phyloP scores from a whole-genome alignment of 2,113 vertebrate genomes.

The Psittacus erithacus region DNA sequence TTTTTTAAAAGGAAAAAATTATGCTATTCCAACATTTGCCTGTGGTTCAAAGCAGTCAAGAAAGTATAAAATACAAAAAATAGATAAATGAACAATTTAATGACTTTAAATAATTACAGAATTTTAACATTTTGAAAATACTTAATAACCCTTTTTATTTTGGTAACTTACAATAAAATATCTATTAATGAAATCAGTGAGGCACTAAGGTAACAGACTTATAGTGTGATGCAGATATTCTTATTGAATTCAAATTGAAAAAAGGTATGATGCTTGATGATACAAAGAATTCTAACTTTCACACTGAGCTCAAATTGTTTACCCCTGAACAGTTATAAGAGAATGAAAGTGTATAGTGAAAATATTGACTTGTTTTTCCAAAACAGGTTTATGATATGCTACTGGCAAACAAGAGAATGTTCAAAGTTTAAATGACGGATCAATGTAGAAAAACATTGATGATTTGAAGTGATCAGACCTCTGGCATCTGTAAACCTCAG shows the following conservation, averaged over 20 bases:
- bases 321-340: not conserved
- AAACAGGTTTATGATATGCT: not conserved
- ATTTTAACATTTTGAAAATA: not conserved
- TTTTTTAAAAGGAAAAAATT: not conserved
- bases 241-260: not conserved
- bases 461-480: not conserved
- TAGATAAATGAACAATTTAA: not conserved
- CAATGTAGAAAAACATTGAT: not conserved
- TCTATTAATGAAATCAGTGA: not conserved
- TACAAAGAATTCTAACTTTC: not conserved
- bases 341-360: not conserved
- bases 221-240: not conserved
- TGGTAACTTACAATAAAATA: not conserved
- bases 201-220: not conserved
- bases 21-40: not conserved
- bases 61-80: not conserved
- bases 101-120: not conserved
- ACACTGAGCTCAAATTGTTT: not conserved
- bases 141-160: not conserved
- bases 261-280: rapidly evolving
- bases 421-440: not conserved
- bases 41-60: not conserved
- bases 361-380: not conserved
- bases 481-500: not conserved
- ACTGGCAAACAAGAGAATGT: not conserved